Evolutionary conservation across 2,113 vertebrate genomes (phyloP), one percentile per base, ranked within the genome.

Genomic region (Megatriorchis doriae): DNA sequence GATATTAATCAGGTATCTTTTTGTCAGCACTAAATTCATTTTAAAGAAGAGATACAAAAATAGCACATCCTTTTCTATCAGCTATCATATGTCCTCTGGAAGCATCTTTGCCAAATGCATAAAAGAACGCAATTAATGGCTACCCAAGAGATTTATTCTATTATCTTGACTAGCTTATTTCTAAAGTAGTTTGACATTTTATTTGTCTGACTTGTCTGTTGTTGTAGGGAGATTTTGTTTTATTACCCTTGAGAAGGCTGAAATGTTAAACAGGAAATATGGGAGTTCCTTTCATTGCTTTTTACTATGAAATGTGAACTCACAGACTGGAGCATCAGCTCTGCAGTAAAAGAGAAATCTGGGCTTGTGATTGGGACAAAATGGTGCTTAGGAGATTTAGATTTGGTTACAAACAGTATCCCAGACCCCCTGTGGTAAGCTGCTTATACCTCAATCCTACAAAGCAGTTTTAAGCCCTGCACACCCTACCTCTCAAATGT

Each of bases 131-230:
- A 96, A 84, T 91, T 96, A 95, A 91, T 61, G 86, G 86, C 55
- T 72, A n/a, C 79, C 65, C 84, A n/a, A 45, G 81, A 94, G 88
- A 90, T 95, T 88, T 79, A 91, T 92, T 94, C 83, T 93, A 26
- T 95, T 97, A 89, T 86, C 84, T 93, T 94, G 74, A 94, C 50
- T 86, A 92, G 72, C 84, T 93, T 94, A 81, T 96, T 96, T 95
- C 90, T 88, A 48, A 95, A 95, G 84, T 55, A 93, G 72, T 81
- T 94, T 94, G 90, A 95, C 88, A 71, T 94, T 95, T 95, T 91
- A 95, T 93, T 95, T 97, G 73, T 88, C 83, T 92, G 95, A 90
- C 85, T 94, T 95, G 84, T 65, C 86, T 97, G 88, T 91, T 96
- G 79, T 93, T 90, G 81, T 91, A 73, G 70, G 56, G 78, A 96